Evolutionary conservation across 2,797 vertebrate genomes (phyloP).

Genomic region (Rhinoraja longicauda): DNA sequence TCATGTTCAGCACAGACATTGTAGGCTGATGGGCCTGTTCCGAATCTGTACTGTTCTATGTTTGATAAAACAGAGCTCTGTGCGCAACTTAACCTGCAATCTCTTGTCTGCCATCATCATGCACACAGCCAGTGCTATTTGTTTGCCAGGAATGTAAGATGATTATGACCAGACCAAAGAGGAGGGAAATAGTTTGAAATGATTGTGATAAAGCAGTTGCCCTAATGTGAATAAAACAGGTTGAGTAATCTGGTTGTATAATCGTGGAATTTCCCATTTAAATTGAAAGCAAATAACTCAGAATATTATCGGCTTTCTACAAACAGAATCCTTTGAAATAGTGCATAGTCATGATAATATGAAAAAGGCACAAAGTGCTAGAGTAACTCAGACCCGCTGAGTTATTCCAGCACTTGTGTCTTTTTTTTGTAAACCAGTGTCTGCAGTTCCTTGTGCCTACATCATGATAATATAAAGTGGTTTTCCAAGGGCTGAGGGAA

Average conservation of each 20-base stretch:
- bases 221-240: conserved; percentile 50
- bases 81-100: too few species aligned
- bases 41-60: too few species aligned
- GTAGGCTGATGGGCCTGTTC: too few species aligned
- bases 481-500: background rate
- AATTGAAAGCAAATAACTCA: conserved; percentile 34
- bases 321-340: conserved; percentile 42
- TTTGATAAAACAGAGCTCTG: background rate
- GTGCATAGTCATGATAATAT: conserved; percentile 39
- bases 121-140: background rate
- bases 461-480: conserved; percentile 40
- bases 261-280: conserved; percentile 44
- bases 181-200: conserved; percentile 58
- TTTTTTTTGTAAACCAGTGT: too few species aligned
- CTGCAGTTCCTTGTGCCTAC: conserved; percentile 41
- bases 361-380: too few species aligned
- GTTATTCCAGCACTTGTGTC: too few species aligned
- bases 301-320: conserved; percentile 45
- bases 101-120: background rate
- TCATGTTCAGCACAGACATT: too few species aligned
- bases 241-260: conserved; percentile 42
- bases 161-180: conserved; percentile 55
- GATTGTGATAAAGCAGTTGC: conserved; percentile 51
- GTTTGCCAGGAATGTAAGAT: conserved; percentile 51
- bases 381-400: too few species aligned